Evolutionary conservation across 2,888 invertebrate genomes (phyloP), one percentile per base, ranked within the genome.

Genomic region (Penaeus monodon): DNA sequence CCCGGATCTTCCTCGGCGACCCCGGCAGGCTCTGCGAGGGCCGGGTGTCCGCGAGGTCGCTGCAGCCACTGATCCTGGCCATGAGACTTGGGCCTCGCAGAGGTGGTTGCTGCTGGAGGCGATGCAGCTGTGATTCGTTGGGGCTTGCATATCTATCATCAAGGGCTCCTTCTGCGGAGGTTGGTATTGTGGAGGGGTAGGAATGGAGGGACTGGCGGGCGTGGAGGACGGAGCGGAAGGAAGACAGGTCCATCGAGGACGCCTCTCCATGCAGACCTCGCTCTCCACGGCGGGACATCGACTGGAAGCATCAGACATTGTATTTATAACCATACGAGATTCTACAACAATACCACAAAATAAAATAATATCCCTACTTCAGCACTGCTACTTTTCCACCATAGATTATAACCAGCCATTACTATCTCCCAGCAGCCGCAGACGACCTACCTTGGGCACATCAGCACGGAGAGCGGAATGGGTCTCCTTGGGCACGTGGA

Each of bases 1-100:
- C 88, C 14, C 90, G 77, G 73, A 90, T 90, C 80, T 90, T 90
- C 49, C 90, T 79, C n/a, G 90, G 90, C n/a, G 90, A 88, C 14
- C 90, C 90, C 4, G 90, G 90, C 17, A 90, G 81, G 44, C 88
- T 88, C 83, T 88, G 86, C n/a, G 90, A 88, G 27, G 90, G 88
- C 10, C 90, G 81, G n/a, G 63, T 64, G 14, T 90, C 90, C 29
- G 57, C 77, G 49, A 85, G 27, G 24, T 85, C 88, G n/a, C 64
- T 27, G 38, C 86, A 86, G 65, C 85, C 86, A 65, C 83, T 90
- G 27, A 88, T 87, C 63, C 86, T 88, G 64, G 87, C 88, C 76
- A 90, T 49, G 63, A 86, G 85, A 27, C 85, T 68, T 4, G 88
- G 88, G 22, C 81, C 86, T 57, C 76, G 65, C 14, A 57, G 76